phyloP scores from a whole-genome alignment of 2,113 vertebrate genomes.

The Anarhynchus alexandrinus region DNA sequence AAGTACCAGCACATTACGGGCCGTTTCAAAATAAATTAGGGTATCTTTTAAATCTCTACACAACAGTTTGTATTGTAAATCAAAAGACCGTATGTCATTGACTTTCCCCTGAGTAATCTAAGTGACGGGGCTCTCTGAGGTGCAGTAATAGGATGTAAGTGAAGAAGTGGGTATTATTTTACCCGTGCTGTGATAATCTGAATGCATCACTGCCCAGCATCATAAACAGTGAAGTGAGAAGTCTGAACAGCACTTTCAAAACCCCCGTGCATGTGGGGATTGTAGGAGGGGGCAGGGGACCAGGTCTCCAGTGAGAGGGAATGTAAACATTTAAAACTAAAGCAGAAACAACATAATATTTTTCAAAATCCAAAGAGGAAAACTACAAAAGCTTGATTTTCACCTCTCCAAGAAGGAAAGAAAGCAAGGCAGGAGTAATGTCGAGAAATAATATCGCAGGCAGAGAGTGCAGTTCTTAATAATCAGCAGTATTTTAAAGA shows the following conservation, averaged over 20 bases:
- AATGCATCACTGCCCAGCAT: constrained; percentile 55
- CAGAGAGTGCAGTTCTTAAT: background rate
- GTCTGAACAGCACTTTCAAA: constrained; percentile 12
- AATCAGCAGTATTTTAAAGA: constrained; percentile 25
- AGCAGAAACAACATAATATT: background rate
- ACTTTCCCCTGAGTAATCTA: constrained; percentile 48
- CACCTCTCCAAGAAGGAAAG: background rate
- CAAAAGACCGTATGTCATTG: background rate
- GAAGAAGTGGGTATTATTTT: constrained; percentile 61
- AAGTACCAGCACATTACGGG: background rate
- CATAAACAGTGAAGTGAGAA: constrained; percentile 31
- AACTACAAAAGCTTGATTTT: background rate
- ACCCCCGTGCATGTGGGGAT: background rate
- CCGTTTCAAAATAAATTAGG: constrained; percentile 33
- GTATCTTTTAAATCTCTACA: constrained; percentile 9
- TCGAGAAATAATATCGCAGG: background rate
- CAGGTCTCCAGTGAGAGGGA: background rate
- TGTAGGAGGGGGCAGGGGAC: background rate
- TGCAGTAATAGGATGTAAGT: constrained; percentile 53
- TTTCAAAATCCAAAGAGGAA: background rate
- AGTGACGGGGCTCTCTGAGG: constrained; percentile 31
- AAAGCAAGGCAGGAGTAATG: background rate
- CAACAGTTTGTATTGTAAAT: constrained; percentile 27
- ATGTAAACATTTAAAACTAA: background rate
- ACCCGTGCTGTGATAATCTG: constrained; percentile 49